These are phyloP conservation scores for Tamias sibiricus DNA, from an alignment of 2,113 vertebrate genomes.

Conservation along the genomic window DNA sequence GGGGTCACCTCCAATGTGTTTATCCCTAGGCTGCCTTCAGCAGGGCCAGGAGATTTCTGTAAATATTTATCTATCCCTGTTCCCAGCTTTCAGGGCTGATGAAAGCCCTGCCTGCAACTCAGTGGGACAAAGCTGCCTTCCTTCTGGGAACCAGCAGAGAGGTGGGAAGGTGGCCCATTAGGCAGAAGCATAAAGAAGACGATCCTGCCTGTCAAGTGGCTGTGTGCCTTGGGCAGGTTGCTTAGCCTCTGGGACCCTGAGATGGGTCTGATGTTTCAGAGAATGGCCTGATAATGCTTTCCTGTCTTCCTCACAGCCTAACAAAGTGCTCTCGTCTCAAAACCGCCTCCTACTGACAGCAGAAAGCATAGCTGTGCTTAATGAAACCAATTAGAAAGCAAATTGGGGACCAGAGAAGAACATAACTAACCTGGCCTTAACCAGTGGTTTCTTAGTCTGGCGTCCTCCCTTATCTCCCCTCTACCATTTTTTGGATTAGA, in stretches of 20 bases:
- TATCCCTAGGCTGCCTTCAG: conserved; percentile 21
- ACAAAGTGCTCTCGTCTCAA: background rate
- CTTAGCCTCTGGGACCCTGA: conserved; percentile 36
- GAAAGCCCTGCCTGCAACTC: background rate
- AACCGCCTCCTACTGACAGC: background rate
- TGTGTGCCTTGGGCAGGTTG: background rate
- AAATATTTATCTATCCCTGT: conserved; percentile 76
- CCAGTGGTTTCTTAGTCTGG: background rate
- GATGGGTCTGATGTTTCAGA: background rate
- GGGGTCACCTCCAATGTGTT: conserved; percentile 57
- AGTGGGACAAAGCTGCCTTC: background rate
- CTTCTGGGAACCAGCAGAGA: background rate
- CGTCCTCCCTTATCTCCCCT: background rate
- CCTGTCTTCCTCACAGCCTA: background rate
- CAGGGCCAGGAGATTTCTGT: conserved; percentile 61
- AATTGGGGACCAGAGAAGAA: background rate
- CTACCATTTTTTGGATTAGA: background rate
- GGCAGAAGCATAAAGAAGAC: background rate
- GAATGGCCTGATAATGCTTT: background rate
- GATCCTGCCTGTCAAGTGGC: background rate
- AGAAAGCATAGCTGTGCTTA: background rate
- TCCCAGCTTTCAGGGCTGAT: conserved; percentile 47
- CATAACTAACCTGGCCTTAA: background rate
- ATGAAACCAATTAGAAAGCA: background rate
- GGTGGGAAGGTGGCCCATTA: background rate